Conservation (phyloP, 2,113 vertebrate genomes). For the Neoarius graeffei region DNA sequence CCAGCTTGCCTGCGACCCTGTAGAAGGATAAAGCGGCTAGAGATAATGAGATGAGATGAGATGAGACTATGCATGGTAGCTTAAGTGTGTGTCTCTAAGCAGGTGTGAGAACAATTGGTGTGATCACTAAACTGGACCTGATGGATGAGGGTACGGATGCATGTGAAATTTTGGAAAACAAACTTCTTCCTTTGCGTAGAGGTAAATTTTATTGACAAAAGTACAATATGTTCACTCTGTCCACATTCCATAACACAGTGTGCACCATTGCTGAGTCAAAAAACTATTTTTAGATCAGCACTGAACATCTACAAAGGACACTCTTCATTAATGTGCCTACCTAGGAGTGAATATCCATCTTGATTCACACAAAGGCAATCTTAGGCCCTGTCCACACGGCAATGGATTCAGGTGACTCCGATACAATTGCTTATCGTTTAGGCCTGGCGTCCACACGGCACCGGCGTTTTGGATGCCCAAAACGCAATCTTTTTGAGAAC, state of each 20-base stretch:
- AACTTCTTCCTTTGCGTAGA: constrained; percentile 89
- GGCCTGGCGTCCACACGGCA: too few relatives aligned
- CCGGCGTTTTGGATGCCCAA: too few relatives aligned
- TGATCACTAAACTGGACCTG: constrained; percentile 95
- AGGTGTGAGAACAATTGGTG: constrained; percentile 93
- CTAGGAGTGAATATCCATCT: neutral
- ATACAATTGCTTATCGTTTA: too few relatives aligned
- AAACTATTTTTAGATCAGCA: neutral
- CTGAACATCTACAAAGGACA: neutral
- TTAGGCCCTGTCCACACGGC: too few relatives aligned
- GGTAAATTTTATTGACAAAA: constrained; percentile 65
- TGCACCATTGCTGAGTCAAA: neutral
- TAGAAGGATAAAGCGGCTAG: too few relatives aligned
- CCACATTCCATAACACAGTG: neutral
- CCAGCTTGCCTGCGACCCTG: too few relatives aligned
- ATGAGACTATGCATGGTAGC: neutral
- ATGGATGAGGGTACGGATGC: constrained; percentile 98
- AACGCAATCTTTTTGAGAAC: too few relatives aligned
- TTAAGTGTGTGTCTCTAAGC: constrained; percentile 9
- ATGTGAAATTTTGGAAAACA: constrained; percentile 92
- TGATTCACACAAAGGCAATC: neutral
- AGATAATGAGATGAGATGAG: too few relatives aligned
- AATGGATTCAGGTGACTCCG: too few relatives aligned
- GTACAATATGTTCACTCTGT: neutral
- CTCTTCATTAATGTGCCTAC: neutral